Base-by-base conservation (phyloP, 2,797 vertebrate genomes). In the Poeciliopsis turneri region DNA sequence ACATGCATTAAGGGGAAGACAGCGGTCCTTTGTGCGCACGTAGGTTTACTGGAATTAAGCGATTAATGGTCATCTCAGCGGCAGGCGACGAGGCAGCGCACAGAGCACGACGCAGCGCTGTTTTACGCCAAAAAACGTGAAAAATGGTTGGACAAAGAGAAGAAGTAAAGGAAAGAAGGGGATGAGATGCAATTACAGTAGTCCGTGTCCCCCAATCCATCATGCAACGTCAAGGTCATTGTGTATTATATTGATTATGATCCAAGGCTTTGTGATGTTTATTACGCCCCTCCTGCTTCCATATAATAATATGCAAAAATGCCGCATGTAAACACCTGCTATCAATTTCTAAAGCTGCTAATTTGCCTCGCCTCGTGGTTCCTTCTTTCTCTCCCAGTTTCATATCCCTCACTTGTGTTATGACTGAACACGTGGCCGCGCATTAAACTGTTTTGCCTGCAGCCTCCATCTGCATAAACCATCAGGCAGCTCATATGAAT, bases 41-140 rank as follows among this genome's bases (percentile, higher is more conserved):
- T 93, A 96, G 97, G 95, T 97, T 98, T 97, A 96, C 97, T 97
- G 97, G 97, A 98, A 98, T 98, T 97, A 98, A 96, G 97, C 95
- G 97, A 98, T 98, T 97, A 97, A 97, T 95, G 97, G 97, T 96
- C 97, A 96, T 95, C 94, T 95, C 96, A 95, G 96, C 96, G 97
- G 97, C 97, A 97, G 97, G 95, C 96, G 96, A 94, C 94, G 93
- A 92, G 88, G 92, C 88, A 87, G 91, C 92, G 88, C 92, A 91
- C 91, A 84, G 87, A 97, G 96, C 85, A 95, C 98, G 97, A 98
- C 96, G 95, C 96, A 96, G 95, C 90, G 93, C 78, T 6, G 43
- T 28, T 96, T 96, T 96, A 95, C 96, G 94, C 90, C 87, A 88
- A 81, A 87, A 76, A 76, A 82, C 86, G 23, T 12, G 73, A 76